Evolutionary conservation across 2,797 vertebrate species (phyloP), one percentile per base, ranked within the genome.

Genomic region (Astyanax mexicanus): DNA sequence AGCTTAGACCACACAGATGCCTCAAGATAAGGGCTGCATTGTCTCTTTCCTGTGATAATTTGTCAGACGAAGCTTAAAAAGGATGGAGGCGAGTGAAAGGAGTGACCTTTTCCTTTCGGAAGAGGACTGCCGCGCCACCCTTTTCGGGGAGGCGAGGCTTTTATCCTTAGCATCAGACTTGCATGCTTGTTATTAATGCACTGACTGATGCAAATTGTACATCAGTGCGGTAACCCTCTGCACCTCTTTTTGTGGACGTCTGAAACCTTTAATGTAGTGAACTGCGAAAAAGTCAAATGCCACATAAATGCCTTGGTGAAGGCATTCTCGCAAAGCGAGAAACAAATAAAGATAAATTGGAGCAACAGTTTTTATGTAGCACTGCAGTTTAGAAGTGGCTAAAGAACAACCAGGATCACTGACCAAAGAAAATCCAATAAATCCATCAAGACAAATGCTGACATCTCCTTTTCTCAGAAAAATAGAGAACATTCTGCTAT

Each of bases 61-160:
- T 83, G 74, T 78, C 74, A 75, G 58, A 37, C 75, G 60, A 21
- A 64, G 68, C 75, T 64, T 76, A 80, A 78, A 77, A 69, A 70
- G 82, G 72, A 67, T 69, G 35, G 55, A 80, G 76, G 74, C 72
- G 57, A 81, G 58, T 57, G 81, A 77, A 60, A 69, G 38, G 72
- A 62, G 61, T 88, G 87, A 89, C 86, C 88, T 91, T 90, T 91
- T 82, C 75, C 54, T 74, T 83, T 74, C 35, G 66, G 69, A 72
- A 62, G 67, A 9, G 76, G 60, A n/a, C 77, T 74, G 17, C 57
- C 69, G 75, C 72, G 47, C 75, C n/a, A 42, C 45, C 1, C 6
- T 74, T 35, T 57, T 86, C 73, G 74, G 55, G 74, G 66, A 74
- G 66, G 71, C 15, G 32, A 17, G 29, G 74, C 85, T 79, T 64